Evolutionary conservation across 2,113 vertebrate genomes (phyloP).

Genomic region (Protobothrops flavoviridis): DNA sequence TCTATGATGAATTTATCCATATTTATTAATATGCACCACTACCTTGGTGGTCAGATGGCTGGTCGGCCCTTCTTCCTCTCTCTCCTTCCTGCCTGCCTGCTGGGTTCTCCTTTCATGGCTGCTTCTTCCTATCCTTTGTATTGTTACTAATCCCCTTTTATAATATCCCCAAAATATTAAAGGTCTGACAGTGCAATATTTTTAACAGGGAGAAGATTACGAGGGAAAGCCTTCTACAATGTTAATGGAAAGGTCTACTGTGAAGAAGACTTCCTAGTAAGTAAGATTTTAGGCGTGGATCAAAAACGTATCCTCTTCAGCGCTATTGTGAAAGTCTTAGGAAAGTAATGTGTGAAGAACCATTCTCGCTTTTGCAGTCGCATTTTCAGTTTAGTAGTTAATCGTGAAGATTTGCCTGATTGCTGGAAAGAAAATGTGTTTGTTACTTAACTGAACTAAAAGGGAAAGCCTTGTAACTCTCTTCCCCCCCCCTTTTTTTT

Average conservation of each 20-base stretch:
- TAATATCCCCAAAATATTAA: background rate
- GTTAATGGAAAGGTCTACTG: constrained; percentile 97
- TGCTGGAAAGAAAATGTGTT: background rate
- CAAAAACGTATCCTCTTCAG: background rate
- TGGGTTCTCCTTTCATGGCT: too few species aligned
- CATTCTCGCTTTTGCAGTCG: background rate
- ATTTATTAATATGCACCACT: too few species aligned
- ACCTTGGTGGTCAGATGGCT: too few species aligned
- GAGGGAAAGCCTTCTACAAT: constrained; percentile 98
- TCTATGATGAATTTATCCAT: too few species aligned
- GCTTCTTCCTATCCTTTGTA: too few species aligned
- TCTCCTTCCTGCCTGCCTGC: too few species aligned
- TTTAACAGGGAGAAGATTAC: constrained; percentile 85
- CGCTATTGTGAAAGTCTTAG: background rate
- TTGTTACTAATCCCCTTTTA: background rate
- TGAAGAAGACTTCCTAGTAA: constrained; percentile 98
- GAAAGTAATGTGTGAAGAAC: background rate
- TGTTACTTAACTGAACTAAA: background rate
- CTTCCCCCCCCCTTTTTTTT: background rate
- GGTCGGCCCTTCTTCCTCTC: too few species aligned
- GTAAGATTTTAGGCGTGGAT: constrained; percentile 56
- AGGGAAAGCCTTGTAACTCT: background rate
- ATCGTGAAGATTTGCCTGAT: background rate
- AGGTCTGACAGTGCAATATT: background rate
- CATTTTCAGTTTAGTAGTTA: background rate